Base-by-base conservation (phyloP, 2,888 invertebrate species). In the Trilocha varians region DNA sequence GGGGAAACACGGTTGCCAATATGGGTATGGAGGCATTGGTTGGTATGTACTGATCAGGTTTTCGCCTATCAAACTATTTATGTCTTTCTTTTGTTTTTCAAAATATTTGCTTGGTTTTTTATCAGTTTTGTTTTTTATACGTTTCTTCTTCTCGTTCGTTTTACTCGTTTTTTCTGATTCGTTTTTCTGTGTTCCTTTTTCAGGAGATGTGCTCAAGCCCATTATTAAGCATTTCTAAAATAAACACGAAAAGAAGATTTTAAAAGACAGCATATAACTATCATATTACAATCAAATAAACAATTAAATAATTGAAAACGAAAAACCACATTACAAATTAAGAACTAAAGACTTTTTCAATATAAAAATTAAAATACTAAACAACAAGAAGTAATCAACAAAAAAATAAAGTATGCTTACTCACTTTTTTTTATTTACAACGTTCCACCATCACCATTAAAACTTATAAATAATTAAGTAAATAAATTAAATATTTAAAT, bases 11-110 rank as follows among this genome's bases (percentile, higher is more conserved):
- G 25, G 25, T 11, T 45, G 50, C 18, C 54, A 52, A 32, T 54
- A 51, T n/a, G 53, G 42, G 37, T 49, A 53, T 2, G 48, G 47
- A 6, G 55, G 49, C 48, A 55, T 55, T 3, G 41, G 25, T 6
- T 25, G 25, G 33, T 41, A 9, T 40, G 40, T 8, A 44, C 44
- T 16, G 39, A 42, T 42, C 40, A 44, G 42, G 42, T 47, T 34
- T 25, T 41, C 32, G 17, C 14, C 25, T 25, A 25, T 25, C 4
- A 11, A 25, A 25, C 25, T 6, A 6, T 25, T 25, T 25, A 9
- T 25, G 3, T 25, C 25, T 5, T 25, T 6, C 25, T 25, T 25
- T 11, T 6, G 25, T 39, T 39, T 34, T 6, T 16, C 13, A 25
- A 16, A 39, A n/a, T n/a, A n/a, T 37, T 37, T 9, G 13, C 15